Percentiles rank a stretch among this genome's conserved stretches.
phyloP scores from a whole-genome alignment of 2,113 vertebrate genomes.

The Ifrita kowaldi region DNA sequence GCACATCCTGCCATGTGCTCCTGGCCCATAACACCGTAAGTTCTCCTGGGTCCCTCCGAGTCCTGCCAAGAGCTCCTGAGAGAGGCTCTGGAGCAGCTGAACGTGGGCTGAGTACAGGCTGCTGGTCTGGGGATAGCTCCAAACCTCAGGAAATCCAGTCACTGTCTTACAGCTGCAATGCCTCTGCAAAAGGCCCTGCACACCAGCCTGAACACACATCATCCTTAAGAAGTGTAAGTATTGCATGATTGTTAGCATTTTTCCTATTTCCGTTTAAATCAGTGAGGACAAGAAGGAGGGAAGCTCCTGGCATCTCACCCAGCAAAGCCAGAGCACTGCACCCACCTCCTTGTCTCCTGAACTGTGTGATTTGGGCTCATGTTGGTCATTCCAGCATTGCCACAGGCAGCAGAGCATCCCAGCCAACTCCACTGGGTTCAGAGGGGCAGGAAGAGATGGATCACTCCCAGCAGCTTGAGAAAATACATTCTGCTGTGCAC shows the following conservation, averaged over 20 bases:
- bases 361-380: neutral
- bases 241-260: neutral
- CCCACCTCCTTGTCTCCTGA: neutral
- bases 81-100: neutral
- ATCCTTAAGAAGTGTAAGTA: rapidly evolving
- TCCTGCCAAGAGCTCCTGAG: neutral
- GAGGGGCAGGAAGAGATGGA: neutral
- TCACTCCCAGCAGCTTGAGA: neutral
- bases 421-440: neutral
- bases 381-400: neutral
- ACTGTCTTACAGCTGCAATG: neutral
- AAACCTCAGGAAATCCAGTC: neutral
- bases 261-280: neutral
- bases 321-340: neutral
- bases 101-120: neutral
- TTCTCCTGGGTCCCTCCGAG: neutral
- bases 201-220: rapidly evolving
- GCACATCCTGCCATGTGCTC: neutral
- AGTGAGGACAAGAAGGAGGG: neutral
- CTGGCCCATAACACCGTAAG: rapidly evolving
- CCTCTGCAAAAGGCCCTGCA: neutral
- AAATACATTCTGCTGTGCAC: neutral
- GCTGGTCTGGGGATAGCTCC: neutral
- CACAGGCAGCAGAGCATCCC: neutral
- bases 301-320: neutral